phyloP scores from a whole-genome alignment of 2,797 vertebrate species.

The Malurus splendens region DNA sequence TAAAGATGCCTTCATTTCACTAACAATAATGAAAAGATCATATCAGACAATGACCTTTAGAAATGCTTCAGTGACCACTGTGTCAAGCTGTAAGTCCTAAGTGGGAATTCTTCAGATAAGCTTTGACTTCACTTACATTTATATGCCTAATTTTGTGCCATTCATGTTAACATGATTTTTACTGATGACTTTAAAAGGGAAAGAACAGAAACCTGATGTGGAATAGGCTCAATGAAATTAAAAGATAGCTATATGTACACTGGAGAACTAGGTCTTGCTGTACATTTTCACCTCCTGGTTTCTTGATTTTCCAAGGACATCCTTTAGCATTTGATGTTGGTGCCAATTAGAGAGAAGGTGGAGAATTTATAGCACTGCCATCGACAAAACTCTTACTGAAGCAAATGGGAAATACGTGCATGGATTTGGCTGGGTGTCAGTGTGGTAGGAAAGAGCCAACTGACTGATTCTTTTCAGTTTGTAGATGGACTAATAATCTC shows the following conservation, averaged over 20 bases:
- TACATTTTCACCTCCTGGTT: not conserved
- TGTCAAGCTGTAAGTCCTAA: conserved; percentile 4
- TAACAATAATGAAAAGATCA: conserved; percentile 51
- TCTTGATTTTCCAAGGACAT: conserved; percentile 52
- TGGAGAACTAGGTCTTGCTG: not conserved
- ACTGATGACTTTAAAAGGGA: not conserved
- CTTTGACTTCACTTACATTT: conserved; percentile 10
- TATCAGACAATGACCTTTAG: conserved; percentile 42
- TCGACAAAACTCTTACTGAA: conserved; percentile 27
- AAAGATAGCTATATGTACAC: not conserved
- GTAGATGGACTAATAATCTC: conserved; percentile 10
- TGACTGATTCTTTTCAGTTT: conserved; percentile 29
- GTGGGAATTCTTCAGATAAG: conserved; percentile 16
- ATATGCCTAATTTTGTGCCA: not conserved
- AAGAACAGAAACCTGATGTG: not conserved
- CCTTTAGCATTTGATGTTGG: conserved; percentile 32
- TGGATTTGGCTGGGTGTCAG: conserved; percentile 16
- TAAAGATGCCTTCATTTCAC: conserved; percentile 46
- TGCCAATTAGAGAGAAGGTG: conserved; percentile 48
- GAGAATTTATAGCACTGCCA: conserved; percentile 38
- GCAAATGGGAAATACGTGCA: conserved; percentile 19
- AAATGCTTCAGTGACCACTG: conserved; percentile 29
- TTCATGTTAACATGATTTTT: not conserved
- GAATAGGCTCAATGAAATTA: not conserved
- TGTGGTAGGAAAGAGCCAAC: conserved; percentile 10